Evolutionary conservation across 1,140 invertebrate genomes (phyloP).

Genomic region (Anadara kagoshimensis): DNA sequence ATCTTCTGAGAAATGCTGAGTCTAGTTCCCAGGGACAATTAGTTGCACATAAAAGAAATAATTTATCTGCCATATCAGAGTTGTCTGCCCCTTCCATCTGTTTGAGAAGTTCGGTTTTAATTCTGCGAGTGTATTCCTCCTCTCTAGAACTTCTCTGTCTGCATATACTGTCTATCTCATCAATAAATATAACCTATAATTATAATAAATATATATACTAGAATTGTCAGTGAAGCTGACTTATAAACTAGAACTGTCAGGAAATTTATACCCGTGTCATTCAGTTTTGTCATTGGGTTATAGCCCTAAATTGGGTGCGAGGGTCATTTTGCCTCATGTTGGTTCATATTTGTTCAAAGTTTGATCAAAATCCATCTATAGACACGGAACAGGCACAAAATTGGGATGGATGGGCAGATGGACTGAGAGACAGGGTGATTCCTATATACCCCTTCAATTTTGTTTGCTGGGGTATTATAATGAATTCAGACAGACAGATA

Average conservation of each 20-base stretch:
- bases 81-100: slow-evolving; percentile 75
- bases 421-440: too few species aligned
- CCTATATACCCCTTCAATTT: too few species aligned
- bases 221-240: neutral
- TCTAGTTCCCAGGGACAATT: slow-evolving; percentile 82
- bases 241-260: too few species aligned
- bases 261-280: neutral
- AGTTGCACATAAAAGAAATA: slow-evolving; percentile 78
- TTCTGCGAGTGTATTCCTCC: slow-evolving; percentile 75
- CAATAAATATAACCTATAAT: slow-evolving; percentile 76
- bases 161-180: slow-evolving; percentile 79
- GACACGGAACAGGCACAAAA: too few species aligned
- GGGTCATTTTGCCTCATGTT: too few species aligned
- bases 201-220: neutral
- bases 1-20: slow-evolving; percentile 78
- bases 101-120: slow-evolving; percentile 78
- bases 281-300: too few species aligned
- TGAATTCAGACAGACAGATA: too few species aligned
- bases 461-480: too few species aligned
- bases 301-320: too few species aligned
- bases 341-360: too few species aligned
- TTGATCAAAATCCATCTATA: too few species aligned
- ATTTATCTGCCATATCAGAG: slow-evolving; percentile 53
- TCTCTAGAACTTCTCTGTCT: slow-evolving; percentile 75
- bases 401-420: too few species aligned